Evolutionary conservation across 1,140 invertebrate species (phyloP), one percentile per base, ranked within the genome.

Genomic region (Lepidurus couesii): DNA sequence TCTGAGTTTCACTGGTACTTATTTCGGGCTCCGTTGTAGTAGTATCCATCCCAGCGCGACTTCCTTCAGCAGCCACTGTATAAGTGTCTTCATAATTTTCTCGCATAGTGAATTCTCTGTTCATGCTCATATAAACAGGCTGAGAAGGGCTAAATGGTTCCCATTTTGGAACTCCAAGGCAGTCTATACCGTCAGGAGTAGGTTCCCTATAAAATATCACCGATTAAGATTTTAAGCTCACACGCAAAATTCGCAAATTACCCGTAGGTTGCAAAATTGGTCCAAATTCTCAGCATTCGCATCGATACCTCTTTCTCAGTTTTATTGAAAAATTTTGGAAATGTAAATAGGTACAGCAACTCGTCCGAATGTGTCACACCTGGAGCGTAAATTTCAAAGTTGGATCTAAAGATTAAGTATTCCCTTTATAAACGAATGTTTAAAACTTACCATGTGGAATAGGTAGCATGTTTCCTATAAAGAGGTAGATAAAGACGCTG

Each of bases 351-450:
- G 76, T 82, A 83, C 11, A 82, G 53, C 8, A 83, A 44, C 75
- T 83, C 82, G 53, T 82, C 81, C 1, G 79, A 75, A 53, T 82
- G 82, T 43, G 79, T 76, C 7, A 82, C 75, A 44, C 82, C 82
- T 79, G 43, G 16, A 43, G 1, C 34, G 21, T 43, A 16, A 21
- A 8, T 44, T 6, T n/a, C 44, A 78, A 8, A 79, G 65, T 45
- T 79, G 21, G 42, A 13, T 13, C 13, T 44, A 45, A 16, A 74
- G 24, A 75, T 75, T 6, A 42, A 74, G n/a, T 13, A 21, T 13
- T 7, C n/a, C 34, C 16, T 4, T n/a, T 45, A 6, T 24, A 44
- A 47, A 75, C 24, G 1, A 6, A 42, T 34, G 43, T n/a, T 26
- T 9, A 6, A 3, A 75, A 26, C 5, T 42, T 76, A 44, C 75